These are phyloP conservation scores for Notoglanidium macrostoma DNA, from an alignment of 2,797 vertebrate genomes.

Conservation along the genomic window DNA sequence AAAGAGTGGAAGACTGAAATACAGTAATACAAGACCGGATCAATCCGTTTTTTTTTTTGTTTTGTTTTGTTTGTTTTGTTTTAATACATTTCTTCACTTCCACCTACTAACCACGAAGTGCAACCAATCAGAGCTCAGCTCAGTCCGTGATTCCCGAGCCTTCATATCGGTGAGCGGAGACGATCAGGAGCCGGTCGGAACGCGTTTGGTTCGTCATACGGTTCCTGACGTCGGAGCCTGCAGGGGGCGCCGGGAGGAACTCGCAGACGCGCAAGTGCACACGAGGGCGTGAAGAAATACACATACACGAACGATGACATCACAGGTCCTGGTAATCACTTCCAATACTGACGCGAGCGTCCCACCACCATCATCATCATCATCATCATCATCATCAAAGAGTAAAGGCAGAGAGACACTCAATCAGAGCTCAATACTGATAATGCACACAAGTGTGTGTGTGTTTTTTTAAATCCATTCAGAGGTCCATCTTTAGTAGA, in stretches of 20 bases:
- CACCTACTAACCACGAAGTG: slow-evolving; percentile 52
- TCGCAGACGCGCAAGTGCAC: slow-evolving; percentile 38
- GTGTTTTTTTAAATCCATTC: not conserved
- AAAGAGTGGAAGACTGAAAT: slow-evolving; percentile 44
- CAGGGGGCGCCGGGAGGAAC: slow-evolving; percentile 29
- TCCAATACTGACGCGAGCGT: slow-evolving; percentile 64
- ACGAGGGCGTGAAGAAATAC: slow-evolving; percentile 23
- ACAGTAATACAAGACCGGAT: slow-evolving; percentile 40
- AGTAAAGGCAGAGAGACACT: slow-evolving; percentile 62
- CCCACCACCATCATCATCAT: slow-evolving; percentile 59
- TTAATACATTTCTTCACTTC: slow-evolving; percentile 53
- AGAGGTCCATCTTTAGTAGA: slow-evolving; percentile 55
- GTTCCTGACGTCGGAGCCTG: slow-evolving; percentile 63
- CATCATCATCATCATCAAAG: slow-evolving; percentile 56
- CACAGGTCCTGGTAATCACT: slow-evolving; percentile 36
- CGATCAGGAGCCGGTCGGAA: slow-evolving; percentile 79
- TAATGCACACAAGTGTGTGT: slow-evolving; percentile 66
- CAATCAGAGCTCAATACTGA: slow-evolving; percentile 69
- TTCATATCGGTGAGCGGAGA: slow-evolving; percentile 63
- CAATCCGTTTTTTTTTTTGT: slow-evolving; percentile 48
- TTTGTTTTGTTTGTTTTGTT: slow-evolving; percentile 58
- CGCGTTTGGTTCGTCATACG: slow-evolving; percentile 73
- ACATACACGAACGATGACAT: slow-evolving; percentile 20
- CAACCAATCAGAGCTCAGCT: slow-evolving; percentile 63
- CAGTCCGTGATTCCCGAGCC: slow-evolving; percentile 58